Conservation (phyloP, 2,888 invertebrate genomes). For the Agrotis clavis region DNA sequence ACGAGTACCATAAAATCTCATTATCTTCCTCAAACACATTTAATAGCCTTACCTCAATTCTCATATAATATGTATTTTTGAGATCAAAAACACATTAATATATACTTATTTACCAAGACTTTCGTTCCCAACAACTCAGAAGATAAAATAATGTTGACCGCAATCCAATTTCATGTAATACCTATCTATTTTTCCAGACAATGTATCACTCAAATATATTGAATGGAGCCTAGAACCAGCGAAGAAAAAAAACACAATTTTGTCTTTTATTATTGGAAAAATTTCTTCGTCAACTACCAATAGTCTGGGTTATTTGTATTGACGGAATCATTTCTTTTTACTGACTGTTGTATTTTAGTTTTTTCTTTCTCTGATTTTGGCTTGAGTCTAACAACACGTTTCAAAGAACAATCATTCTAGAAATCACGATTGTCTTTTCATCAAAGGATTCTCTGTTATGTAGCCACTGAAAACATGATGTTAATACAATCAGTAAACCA, state of each 20-base stretch:
- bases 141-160: constrained; percentile 50
- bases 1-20: neutral
- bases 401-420: neutral
- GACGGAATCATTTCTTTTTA: constrained; percentile 41
- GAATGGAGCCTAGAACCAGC: constrained; percentile 34
- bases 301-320: constrained; percentile 44
- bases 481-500: constrained; percentile 30
- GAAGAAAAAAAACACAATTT: constrained; percentile 59
- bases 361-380: neutral
- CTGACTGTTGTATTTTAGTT: constrained; percentile 8
- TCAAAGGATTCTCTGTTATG: neutral
- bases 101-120: constrained; percentile 19
- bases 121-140: constrained; percentile 20
- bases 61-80: neutral
- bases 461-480: constrained; percentile 1
- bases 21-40: neutral
- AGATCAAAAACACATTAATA: constrained; percentile 18
- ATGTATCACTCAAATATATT: constrained; percentile 59
- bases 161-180: constrained; percentile 56
- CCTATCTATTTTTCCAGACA: constrained; percentile 50
- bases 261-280: constrained; percentile 40
- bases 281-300: constrained; percentile 50
- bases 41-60: neutral
- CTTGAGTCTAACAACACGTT: neutral
- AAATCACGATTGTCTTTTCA: neutral